phyloP scores from a whole-genome alignment of 2,888 invertebrate species.

The Apocheima hispidaria region DNA sequence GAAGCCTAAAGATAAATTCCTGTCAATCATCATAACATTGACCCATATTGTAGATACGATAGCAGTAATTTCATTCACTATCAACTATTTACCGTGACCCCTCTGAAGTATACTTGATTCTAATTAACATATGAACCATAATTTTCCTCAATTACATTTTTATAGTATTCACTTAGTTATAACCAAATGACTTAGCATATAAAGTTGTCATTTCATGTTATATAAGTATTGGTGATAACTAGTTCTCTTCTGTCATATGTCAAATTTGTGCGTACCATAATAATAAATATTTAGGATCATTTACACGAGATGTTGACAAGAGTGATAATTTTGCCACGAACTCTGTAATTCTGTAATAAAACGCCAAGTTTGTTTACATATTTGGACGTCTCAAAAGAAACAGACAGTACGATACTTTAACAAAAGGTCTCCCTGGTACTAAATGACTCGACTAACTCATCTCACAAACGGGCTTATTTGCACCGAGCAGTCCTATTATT shows the following conservation, averaged over 20 bases:
- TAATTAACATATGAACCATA: conserved; percentile 12
- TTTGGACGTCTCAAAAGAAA: no score
- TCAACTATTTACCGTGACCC: neutral
- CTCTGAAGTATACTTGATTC: neutral
- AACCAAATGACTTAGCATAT: conserved; percentile 9
- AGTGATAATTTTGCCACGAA: conserved; percentile 3
- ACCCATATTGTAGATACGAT: conserved; percentile 24
- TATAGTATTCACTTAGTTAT: neutral
- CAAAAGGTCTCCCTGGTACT: neutral
- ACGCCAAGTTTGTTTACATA: no score
- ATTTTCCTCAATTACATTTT: neutral
- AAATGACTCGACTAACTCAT: neutral
- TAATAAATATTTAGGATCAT: conserved; percentile 11
- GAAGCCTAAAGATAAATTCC: conserved; percentile 8
- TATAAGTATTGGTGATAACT: conserved; percentile 10
- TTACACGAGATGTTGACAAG: conserved; percentile 10
- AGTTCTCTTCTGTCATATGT: neutral
- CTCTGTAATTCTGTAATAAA: neutral
- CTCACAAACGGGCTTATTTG: conserved; percentile 11
- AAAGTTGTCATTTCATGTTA: conserved; percentile 1
- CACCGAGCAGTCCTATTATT: no score
- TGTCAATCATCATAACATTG: conserved; percentile 31
- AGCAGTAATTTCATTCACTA: neutral
- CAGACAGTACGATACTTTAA: no score
- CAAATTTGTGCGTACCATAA: neutral